These are phyloP conservation scores for Marcusenius ussheri DNA, from an alignment of 2,113 vertebrate genomes.

Conservation along the genomic window DNA sequence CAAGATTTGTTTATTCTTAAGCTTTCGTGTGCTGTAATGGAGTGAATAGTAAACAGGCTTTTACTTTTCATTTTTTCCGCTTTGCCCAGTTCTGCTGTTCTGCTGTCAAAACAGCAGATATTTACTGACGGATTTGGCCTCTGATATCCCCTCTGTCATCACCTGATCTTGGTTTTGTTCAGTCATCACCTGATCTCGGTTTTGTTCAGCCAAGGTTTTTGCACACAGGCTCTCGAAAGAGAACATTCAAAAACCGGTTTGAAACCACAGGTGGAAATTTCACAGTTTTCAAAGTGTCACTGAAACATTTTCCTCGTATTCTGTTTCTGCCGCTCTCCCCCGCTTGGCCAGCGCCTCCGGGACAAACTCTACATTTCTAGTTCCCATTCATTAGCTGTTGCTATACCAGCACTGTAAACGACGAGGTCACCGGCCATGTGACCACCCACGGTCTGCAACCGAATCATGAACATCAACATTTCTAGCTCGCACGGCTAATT, in stretches of 20 bases:
- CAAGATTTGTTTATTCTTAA: neutral
- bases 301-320: slow-evolving; percentile 40
- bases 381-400: neutral
- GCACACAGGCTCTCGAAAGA: slow-evolving; percentile 40
- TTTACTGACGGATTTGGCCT: neutral
- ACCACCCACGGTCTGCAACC: neutral
- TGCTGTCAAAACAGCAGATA: neutral
- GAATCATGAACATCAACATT: slow-evolving; percentile 26
- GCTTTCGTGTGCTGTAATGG: neutral
- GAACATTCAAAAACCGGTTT: slow-evolving; percentile 41
- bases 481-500: neutral
- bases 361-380: neutral
- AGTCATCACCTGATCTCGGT: neutral
- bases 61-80: neutral
- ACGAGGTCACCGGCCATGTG: neutral
- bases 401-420: neutral
- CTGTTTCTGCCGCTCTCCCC: neutral
- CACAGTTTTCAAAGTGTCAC: slow-evolving; percentile 63
- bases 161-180: neutral
- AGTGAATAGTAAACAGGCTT: neutral
- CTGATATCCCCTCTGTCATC: neutral
- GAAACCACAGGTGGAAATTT: slow-evolving; percentile 50
- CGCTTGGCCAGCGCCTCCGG: neutral
- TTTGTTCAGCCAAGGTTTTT: neutral
- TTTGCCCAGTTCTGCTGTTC: neutral